Evolutionary conservation across 1,140 invertebrate species (phyloP), one percentile per base, ranked within the genome.

Genomic region (Pectinophora gossypiella): DNA sequence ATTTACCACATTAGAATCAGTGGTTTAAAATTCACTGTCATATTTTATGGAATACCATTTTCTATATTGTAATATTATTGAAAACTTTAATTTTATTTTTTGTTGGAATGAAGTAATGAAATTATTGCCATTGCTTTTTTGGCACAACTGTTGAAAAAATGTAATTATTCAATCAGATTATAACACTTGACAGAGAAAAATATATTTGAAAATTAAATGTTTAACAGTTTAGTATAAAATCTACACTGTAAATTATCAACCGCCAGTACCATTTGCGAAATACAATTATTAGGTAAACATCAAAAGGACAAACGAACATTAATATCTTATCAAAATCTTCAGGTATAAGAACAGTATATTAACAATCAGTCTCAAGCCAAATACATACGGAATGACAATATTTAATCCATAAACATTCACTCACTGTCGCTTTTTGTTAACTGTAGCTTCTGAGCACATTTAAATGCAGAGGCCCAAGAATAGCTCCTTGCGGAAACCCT

Each of bases 321-420:
- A 64, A 61, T 64, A 63, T 56, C 38, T 46, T 68, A 59, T 51
- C 18, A 62, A 65, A 68, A 62, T 56, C 42, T 40, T 65, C 38
- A 51, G 58, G 54, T 63, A 62, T 51, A 71, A 64, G 59, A 68
- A 68, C 57, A 67, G 68, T 68, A 70, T 56, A 56, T 61, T 56
- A 63, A 68, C 62, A 64, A 71, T 82, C 78, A 82, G 78, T 82
- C 78, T 82, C 72, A 71, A 76, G 64, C 72, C 56, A 74, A n/a
- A 72, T 63, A 68, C 64, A 68, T 56, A 62, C 47, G 58, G 59
- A 67, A 68, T 64, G 42, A 48, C 51, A 47, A 60, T 61, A 50
- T 57, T 49, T 57, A 66, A 70, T 69, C 56, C 38, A 42, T 51
- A 65, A 66, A 69, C 51, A 63, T 59, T 60, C 51, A 61, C 50